Evolutionary conservation across 1,140 invertebrate species (phyloP).

Genomic region (Bombus pascuorum): DNA sequence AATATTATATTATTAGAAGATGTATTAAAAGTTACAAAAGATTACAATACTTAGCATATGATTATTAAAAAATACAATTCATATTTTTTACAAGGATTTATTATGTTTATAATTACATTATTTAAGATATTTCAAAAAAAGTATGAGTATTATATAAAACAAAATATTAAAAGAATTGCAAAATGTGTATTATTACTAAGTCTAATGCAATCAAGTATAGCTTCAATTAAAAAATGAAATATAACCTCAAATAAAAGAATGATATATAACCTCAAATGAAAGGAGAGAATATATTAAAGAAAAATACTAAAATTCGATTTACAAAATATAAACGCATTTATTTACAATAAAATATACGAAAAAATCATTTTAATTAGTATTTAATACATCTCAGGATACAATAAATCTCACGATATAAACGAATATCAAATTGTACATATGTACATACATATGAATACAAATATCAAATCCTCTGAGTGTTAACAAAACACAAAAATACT

Average conservation of each 20-base stretch:
- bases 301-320: neutral
- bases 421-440: neutral
- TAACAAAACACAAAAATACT: neutral
- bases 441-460: neutral
- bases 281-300: neutral
- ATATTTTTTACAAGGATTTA: neutral
- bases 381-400: neutral
- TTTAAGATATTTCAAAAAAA: neutral
- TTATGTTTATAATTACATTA: neutral
- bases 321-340: neutral
- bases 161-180: neutral
- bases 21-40: no score
- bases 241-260: neutral
- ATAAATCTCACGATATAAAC: neutral
- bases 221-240: neutral
- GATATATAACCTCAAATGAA: neutral
- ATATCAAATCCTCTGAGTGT: neutral
- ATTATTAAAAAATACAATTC: neutral
- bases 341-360: neutral
- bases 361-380: neutral
- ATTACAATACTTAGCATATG: neutral
- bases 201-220: neutral
- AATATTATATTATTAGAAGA: neutral
- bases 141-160: neutral
- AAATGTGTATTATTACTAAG: neutral